Base-by-base conservation (phyloP, 2,797 vertebrate genomes). In the Galagoides demidoff region DNA sequence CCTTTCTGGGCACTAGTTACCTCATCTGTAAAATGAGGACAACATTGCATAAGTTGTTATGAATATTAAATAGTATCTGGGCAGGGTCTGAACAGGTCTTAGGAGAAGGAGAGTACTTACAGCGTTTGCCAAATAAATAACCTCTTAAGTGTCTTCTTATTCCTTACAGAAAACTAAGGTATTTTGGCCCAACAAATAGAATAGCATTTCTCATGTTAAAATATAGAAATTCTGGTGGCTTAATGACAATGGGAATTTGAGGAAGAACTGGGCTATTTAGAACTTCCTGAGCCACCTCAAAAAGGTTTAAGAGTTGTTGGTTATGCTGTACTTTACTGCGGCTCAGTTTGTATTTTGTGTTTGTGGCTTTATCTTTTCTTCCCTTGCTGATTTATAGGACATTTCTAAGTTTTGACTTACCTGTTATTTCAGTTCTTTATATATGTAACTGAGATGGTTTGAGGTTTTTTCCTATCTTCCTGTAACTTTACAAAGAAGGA, bases 371-470 rank as follows among this genome's bases (percentile, higher is more conserved):
- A 25, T 61, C 34, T 20, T 78, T 66, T 34, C 14, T 74, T 63
- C 63, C 34, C 7, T 63, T 57, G 14, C 63, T 77, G 64, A 34
- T 66, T 55, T 71, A 74, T 23, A 74, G 49, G 59, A 39, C 31
- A 66, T 81, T 64, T 73, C n/a, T 85, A 68, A 85, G 22, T 90
- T 86, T 96, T 34, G 9, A 83, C 89, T 66, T 84, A n/a, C 68
- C 61, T 61, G 13, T 84, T 84, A 79, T 68, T 93, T 90, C 20
- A 81, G 5, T 61, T 76, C 57, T 92, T 1, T 92, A 20, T 57
- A 29, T 81, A 49, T 73, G 13, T 94, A 92, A 81, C 39, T 73
- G 74, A 94, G 10, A 76, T 17, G 71, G 17, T 61, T 19, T 79
- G 34, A 9, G 0, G 55, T 59, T 17, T 45, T 68, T n/a, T 39